These are phyloP conservation scores for Scytalopus superciliaris DNA, from an alignment of 2,113 vertebrate genomes.

Conservation along the genomic window DNA sequence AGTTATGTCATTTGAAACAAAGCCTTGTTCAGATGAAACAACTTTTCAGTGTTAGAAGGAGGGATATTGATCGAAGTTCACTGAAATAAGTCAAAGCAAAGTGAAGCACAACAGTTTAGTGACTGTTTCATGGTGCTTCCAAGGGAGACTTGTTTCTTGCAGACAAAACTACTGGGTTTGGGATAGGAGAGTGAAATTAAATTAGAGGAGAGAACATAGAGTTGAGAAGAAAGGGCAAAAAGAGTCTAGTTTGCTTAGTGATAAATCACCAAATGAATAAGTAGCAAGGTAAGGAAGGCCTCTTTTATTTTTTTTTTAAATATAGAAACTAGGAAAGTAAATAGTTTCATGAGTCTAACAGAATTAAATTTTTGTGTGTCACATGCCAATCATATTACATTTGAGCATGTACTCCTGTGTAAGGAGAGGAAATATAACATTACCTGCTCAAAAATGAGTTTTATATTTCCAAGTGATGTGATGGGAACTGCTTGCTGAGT, in stretches of 20 bases:
- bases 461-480: background rate
- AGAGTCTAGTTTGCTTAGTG: background rate
- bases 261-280: background rate
- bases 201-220: background rate
- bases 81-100: background rate
- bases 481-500: background rate
- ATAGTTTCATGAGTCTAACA: background rate
- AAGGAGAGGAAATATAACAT: background rate
- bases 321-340: background rate
- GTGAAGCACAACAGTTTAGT: background rate
- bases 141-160: background rate
- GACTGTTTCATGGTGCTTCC: background rate
- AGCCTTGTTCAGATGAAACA: background rate
- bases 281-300: background rate
- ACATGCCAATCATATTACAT: background rate
- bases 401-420: background rate
- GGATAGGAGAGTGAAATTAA: background rate
- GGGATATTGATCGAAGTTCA: background rate
- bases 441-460: rapidly evolving
- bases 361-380: background rate
- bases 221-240: background rate
- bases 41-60: background rate
- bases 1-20: background rate
- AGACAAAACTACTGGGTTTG: background rate
- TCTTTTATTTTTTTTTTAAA: no score